Evolutionary conservation across 1,140 invertebrate genomes (phyloP), one percentile per base, ranked within the genome.

Genomic region (Caenorhabditis briggsae): DNA sequence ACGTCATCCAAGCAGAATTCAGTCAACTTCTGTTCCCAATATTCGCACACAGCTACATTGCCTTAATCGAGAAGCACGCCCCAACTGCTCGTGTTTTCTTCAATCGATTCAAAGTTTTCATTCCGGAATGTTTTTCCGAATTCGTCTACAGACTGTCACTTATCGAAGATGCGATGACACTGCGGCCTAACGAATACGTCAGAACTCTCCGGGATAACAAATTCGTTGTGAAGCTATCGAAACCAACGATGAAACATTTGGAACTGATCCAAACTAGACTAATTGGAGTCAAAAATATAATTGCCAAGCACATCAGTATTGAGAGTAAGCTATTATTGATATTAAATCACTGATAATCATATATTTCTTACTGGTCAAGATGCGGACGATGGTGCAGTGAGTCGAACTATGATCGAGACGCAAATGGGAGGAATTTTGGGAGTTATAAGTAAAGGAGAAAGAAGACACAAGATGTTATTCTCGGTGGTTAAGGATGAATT

Each of bases 401-500:
- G 46, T 50, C 87, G 84, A 84, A 59, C 55, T 23, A 85, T 56
- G 53, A 56, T 89, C 14, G 88, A 89, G 20, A 61, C 56, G 18
- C 82, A 88, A 41, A 88, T 88, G 88, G 88, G 88, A 11, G 88
- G 87, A 9, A 56, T 85, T 16, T 7, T 89, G 3, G 88, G 88
- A 55, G 83, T 89, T 25, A 61, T 65, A 16, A 18, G 25, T 6
- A 88, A 83, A 56, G 46, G 23, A n/a, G 78, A 84, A 8, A 59
- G 18, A 8, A n/a, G 56, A 48, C 86, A 87, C 46, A 87, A 87
- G 25, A 87, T 87, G 82, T 20, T 65, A 23, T 87, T 83, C 50
- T 65, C 84, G 18, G 65, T 89, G 23, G 41, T 82, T 41, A 88
- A 89, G 33, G 84, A 89, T 9, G 89, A 91, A 65, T 74, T 91